phyloP scores from a whole-genome alignment of 1,140 invertebrate species.

The Conus ventricosus region DNA sequence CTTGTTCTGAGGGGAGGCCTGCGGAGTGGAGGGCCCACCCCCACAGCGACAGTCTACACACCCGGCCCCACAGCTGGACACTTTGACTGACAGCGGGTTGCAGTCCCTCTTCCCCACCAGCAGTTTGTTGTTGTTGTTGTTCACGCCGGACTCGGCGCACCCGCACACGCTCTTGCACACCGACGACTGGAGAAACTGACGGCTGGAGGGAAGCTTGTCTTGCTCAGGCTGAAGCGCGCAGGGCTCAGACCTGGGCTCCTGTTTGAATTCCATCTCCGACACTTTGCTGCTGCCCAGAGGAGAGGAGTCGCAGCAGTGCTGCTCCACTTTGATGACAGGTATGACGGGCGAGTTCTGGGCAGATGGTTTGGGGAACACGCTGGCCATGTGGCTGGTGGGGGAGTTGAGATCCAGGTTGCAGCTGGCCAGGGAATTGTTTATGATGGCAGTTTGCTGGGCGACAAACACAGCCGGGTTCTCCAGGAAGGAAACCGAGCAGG shows the following conservation, averaged over 20 bases:
- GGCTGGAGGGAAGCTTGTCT: neutral
- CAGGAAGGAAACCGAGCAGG: constrained; percentile 82
- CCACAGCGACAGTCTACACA: neutral
- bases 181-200: neutral
- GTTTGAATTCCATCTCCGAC: constrained; percentile 7
- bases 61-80: neutral
- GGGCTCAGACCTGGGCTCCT: neutral
- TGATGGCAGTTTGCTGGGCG: constrained; percentile 70
- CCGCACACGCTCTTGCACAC: neutral
- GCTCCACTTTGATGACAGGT: constrained; percentile 29
- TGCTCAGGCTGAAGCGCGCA: neutral
- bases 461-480: constrained; percentile 92
- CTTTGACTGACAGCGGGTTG: neutral
- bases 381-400: neutral
- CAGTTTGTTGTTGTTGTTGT: constrained; percentile 24
- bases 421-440: constrained; percentile 57
- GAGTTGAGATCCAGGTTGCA: constrained; percentile 29
- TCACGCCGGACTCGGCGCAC: neutral
- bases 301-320: constrained; percentile 14
- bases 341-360: neutral
- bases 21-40: neutral
- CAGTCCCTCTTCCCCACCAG: neutral
- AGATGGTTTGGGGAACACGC: neutral
- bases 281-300: neutral
- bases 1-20: neutral